Base-by-base conservation (phyloP, 2,113 vertebrate genomes). In the Bujurquina vittata region DNA sequence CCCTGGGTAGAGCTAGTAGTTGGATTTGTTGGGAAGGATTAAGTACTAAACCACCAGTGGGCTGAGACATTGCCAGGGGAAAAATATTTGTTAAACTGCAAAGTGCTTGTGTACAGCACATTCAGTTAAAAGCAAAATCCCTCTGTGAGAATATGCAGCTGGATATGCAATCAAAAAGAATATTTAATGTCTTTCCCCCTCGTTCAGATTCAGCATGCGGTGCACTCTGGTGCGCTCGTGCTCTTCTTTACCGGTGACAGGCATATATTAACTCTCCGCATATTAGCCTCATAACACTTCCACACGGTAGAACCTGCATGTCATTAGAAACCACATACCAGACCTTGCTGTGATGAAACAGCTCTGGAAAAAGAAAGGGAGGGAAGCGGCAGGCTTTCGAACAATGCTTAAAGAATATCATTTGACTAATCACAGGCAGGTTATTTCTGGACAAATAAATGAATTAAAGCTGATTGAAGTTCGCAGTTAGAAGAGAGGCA, bases 81-180 rank as follows among this genome's bases (percentile, higher is more conserved):
- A 87, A 93, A 92, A 93, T 93, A 93, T 94, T 94, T 94, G 93
- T 93, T 94, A 93, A 95, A 93, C 90, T 92, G 91, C 88, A 94
- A 95, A 95, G 91, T 95, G 94, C 94, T 93, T 94, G 93, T 94
- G 94, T 94, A 94, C 93, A 93, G 94, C 92, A 94, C 86, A 91
- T 92, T 93, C 81, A 76, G 90, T 94, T 94, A 93, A 94, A 94
- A 93, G 93, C 91, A 92, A 89, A 91, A 92, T 85, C 89, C 91
- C 88, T 90, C 43, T 73, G 91, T 89, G 90, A 89, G 92, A 90
- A 89, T 89, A 89, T 93, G 89, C 93, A 90, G 91, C 88, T 91
- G 93, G 93, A 93, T 89, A 87, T 92, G 92, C 87, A 94, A 94
- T 94, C 93, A 95, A 94, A 93, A 92, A 90, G 93, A 95, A 95